Percentiles rank a stretch among this genome's conserved stretches.
Evolutionary conservation across 2,888 invertebrate genomes (phyloP).

Genomic region (Diabrotica balteata): DNA sequence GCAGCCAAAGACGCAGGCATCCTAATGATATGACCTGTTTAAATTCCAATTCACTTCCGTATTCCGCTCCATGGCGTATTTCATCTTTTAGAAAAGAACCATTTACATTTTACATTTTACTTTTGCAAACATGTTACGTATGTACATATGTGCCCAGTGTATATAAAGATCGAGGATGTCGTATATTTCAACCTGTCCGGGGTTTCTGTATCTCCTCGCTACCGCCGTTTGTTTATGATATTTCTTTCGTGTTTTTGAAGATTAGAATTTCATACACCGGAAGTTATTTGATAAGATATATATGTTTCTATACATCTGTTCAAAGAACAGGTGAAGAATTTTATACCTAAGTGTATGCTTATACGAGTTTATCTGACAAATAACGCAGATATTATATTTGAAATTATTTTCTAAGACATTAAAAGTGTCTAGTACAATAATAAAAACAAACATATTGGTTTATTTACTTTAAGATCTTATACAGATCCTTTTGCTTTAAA

Average conservation of each 20-base stretch:
- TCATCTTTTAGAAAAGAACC: conserved; percentile 9
- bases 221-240: conserved; percentile 8
- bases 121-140: not conserved
- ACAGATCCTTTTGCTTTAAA: no score
- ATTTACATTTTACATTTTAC: conserved; percentile 2
- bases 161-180: conserved; percentile 7
- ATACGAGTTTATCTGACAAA: no score
- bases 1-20: no score
- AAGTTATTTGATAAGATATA: not conserved
- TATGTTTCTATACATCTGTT: not conserved
- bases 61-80: conserved; percentile 1
- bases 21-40: not conserved
- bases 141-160: conserved; percentile 2
- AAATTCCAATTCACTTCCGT: not conserved
- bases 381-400: no score
- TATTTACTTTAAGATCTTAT: no score
- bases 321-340: no score
- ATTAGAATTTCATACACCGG: conserved; percentile 4
- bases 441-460: no score
- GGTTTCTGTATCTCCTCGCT: not conserved
- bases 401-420: no score
- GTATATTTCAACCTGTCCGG: conserved; percentile 3
- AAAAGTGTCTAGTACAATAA: no score
- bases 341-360: no score
- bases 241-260: conserved; percentile 7